Base-by-base conservation (phyloP, 2,797 vertebrate genomes). In the Rhodeus uyekii region DNA sequence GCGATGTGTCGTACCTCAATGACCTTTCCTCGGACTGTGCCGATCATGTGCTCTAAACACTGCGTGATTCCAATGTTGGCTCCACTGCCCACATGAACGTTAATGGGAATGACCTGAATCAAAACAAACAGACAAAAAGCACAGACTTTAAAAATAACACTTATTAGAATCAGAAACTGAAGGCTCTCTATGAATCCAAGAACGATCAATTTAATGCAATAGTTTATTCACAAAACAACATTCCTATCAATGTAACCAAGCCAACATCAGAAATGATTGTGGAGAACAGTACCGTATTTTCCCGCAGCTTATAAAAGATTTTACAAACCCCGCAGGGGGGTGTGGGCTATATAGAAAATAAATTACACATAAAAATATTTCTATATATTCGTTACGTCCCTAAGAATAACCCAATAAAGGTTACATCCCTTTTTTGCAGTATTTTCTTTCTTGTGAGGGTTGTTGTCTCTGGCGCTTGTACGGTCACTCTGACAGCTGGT, bases 11-110 rank as follows among this genome's bases (percentile, higher is more conserved):
- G 55, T 87, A 99, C 98, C 97, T 99, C 98, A 0, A 96, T 94
- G 83, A 99, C 96, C 89, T 99, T 99, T 85, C 96, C 94, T 80
- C 98, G 91, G 85, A 98, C 94, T 0, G 96, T 94, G 8, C 96
- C 96, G 1, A 98, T 91, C 97, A 99, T 98, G 90, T 98, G 97
- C 83, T 99, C 98, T 0, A 99, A 92, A 86, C 97, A 98, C 89
- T 99, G 98, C n/a, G 96, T 88, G 76, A 99, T 94, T 18, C 96
- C 94, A 55, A 99, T 93, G 14, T 96, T 97, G 0, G 92, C 95
- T 10, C 95, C 94, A 0, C 92, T 97, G 92, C 95, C 97, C 77
- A 98, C 68, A 29, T 96, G 91, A 82, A 96, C 96, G 83, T 95
- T 92, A 0, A 99, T 94, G 16, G 98, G 98, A 80, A 99, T 96